Evolutionary conservation across 1,140 invertebrate genomes (phyloP).

Genomic region (Anadara kagoshimensis): DNA sequence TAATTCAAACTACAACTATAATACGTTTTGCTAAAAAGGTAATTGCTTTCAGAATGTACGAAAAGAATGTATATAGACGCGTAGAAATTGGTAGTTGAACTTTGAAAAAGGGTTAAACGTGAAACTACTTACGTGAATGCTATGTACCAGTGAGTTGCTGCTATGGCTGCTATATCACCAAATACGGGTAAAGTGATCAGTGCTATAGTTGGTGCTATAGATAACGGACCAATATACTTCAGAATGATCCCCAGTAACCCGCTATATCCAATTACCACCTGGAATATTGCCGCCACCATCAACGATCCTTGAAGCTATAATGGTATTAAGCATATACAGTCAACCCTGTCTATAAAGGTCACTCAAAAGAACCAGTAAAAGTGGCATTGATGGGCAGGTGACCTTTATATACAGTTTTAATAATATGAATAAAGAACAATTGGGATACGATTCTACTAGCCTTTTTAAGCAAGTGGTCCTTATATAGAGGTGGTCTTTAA

Average conservation of each 20-base stretch:
- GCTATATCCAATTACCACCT: conserved; percentile 69
- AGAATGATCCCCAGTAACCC: conserved; percentile 84
- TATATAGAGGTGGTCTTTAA: too few species aligned
- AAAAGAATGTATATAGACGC: not conserved
- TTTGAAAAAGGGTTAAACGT: not conserved
- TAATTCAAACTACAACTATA: too few species aligned
- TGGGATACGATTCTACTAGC: too few species aligned
- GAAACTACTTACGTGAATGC: conserved; percentile 79
- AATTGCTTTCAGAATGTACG: too few species aligned
- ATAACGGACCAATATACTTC: conserved; percentile 85
- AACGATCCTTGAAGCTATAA: conserved; percentile 64
- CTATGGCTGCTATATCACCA: conserved; percentile 83
- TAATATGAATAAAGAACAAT: too few species aligned
- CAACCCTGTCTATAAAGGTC: too few species aligned
- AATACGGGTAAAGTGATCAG: conserved; percentile 87
- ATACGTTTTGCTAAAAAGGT: too few species aligned
- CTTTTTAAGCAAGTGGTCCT: too few species aligned
- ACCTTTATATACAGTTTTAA: too few species aligned
- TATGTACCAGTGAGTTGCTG: conserved; percentile 88
- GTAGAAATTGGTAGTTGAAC: not conserved
- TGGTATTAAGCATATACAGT: not conserved
- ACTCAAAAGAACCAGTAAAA: too few species aligned
- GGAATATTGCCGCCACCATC: conserved; percentile 62
- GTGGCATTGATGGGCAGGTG: too few species aligned
- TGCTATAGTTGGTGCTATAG: conserved; percentile 87